A percentile compares a stretch with the other conserved stretches of the same genome.
Conservation (phyloP, 2,888 invertebrate species). For the Mystacides longicornis region DNA sequence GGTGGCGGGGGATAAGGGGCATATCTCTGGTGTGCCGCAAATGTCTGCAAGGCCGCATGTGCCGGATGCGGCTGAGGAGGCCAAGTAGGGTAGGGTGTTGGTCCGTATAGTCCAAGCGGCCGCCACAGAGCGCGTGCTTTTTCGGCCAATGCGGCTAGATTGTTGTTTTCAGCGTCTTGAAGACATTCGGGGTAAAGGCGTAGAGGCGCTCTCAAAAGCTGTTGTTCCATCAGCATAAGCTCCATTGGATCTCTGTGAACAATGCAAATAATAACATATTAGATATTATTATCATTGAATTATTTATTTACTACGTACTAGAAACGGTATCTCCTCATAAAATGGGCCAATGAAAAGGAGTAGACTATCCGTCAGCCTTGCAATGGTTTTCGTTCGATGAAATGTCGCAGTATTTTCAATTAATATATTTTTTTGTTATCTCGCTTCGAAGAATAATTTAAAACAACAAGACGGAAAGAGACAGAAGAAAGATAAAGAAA, state of each 20-base stretch:
- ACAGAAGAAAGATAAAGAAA: too few species aligned
- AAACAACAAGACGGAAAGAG: too few species aligned
- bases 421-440: too few species aligned
- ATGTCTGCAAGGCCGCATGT: constrained; percentile 68
- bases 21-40: constrained; percentile 51
- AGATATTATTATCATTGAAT: too few species aligned
- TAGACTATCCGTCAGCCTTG: too few species aligned
- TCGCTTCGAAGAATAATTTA: too few species aligned
- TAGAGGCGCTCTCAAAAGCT: constrained; percentile 58
- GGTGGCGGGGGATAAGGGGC: constrained; percentile 55
- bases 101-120: constrained; percentile 41
- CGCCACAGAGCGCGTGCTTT: constrained; percentile 49
- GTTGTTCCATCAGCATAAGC: constrained; percentile 70
- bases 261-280: constrained; percentile 7
- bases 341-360: too few species aligned
- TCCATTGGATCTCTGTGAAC: constrained; percentile 71
- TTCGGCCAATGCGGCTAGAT: constrained; percentile 46
- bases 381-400: too few species aligned
- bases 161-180: constrained; percentile 46
- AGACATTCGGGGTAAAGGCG: constrained; percentile 57
- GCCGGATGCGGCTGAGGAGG: constrained; percentile 76
- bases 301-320: too few species aligned
- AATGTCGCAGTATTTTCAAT: too few species aligned
- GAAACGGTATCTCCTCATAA: too few species aligned
- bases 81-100: constrained; percentile 42